Evolutionary conservation across 30 jellyfish, hydroid and myxozoan genomes (phyloP), one percentile per base, ranked within the genome.

Genomic region (Aurelia sp.): DNA sequence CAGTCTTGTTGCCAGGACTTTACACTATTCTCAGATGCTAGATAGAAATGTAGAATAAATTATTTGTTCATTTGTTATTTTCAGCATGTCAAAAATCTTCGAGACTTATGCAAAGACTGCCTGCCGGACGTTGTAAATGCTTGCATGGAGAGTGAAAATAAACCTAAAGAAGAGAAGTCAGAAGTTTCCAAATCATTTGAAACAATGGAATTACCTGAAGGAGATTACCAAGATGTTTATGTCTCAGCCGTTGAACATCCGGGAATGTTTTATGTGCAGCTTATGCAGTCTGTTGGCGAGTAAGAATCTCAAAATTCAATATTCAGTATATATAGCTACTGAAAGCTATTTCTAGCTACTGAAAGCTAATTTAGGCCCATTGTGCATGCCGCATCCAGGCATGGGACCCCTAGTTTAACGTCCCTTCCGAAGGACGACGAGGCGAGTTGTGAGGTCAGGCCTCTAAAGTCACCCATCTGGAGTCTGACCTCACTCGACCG

Each of bases 161-260:
- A 63, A 17, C n/a, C 59, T 17, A 48, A 78, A 60, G 11, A 64
- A 5, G 81, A 12, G 18, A 24, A 40, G 62, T 4, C 86, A n/a
- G 67, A 53, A 7, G 71, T 52, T 24, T 38, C 18, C 19, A 35
- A 52, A n/a, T 44, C 80, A 51, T n/a, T 30, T 20, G 98, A 91
- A 13, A 55, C 81, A 17, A 91, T 70, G n/a, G 75, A 63, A 55
- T 67, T 92, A 63, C 95, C 93, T 13, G 97, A 86, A 20, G 87
- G 57, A 15, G 88, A 73, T 47, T 86, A 72, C 59, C 97, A 92
- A 66, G 98, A 92, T 38, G 97, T 92, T 78, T 87, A 80, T 48
- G 97, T 92, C 19, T 81, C 98, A 18, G 91, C 98, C 24, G 98
- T 92, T 5, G 95, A 67, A 27, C 59, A 87, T 79, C 98, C 98